phyloP scores from a whole-genome alignment of 2,888 invertebrate species.

The Mythimna albipuncta region DNA sequence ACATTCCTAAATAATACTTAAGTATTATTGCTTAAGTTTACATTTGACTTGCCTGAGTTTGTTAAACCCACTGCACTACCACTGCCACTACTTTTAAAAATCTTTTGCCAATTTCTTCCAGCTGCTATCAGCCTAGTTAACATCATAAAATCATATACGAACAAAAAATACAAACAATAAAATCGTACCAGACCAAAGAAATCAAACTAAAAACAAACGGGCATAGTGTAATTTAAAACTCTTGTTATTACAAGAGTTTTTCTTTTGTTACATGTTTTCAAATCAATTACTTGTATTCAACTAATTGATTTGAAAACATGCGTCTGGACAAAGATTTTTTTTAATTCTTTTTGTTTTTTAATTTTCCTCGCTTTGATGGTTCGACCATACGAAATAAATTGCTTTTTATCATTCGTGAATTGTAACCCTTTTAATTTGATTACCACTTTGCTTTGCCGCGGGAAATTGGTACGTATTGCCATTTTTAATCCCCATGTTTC shows the following conservation, averaged over 20 bases:
- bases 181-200: background rate
- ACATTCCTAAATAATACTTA: too few relatives aligned
- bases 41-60: too few relatives aligned
- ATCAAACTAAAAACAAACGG: constrained; percentile 21
- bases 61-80: too few relatives aligned
- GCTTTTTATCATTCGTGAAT: constrained; percentile 51
- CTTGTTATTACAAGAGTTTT: constrained; percentile 16
- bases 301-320: constrained; percentile 48
- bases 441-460: constrained; percentile 51
- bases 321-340: constrained; percentile 15
- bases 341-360: constrained; percentile 41
- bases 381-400: constrained; percentile 48
- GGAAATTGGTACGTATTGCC: constrained; percentile 25
- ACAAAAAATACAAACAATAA: background rate
- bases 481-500: constrained; percentile 45
- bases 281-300: background rate
- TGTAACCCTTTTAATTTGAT: constrained; percentile 65
- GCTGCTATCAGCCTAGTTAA: too few relatives aligned
- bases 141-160: too few relatives aligned
- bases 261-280: too few relatives aligned
- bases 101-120: too few relatives aligned
- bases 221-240: constrained; percentile 14
- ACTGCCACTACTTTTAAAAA: too few relatives aligned
- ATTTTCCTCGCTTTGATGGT: constrained; percentile 43
- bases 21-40: too few relatives aligned